phyloP scores from a whole-genome alignment of 2,797 vertebrate species.

The Lacerta viridis region DNA sequence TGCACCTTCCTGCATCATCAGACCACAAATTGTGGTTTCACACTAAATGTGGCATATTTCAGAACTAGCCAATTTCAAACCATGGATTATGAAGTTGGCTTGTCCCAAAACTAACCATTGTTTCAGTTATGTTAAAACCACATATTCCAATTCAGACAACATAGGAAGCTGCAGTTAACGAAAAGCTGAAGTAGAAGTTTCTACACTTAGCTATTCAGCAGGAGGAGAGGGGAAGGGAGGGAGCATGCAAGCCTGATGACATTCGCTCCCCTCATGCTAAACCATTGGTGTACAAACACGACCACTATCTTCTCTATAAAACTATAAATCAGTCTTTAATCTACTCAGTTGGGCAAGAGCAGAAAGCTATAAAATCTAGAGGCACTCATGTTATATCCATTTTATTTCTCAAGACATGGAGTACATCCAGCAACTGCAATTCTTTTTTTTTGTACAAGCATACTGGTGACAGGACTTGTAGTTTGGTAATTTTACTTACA shows the following conservation, averaged over 20 bases:
- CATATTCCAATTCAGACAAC: too few species aligned
- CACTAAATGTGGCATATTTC: neutral
- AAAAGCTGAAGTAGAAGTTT: too few species aligned
- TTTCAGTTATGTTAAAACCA: neutral
- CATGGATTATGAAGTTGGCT: neutral
- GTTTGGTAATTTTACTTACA: neutral
- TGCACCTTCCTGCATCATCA: neutral
- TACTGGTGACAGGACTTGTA: neutral
- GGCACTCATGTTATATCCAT: neutral
- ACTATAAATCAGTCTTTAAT: neutral
- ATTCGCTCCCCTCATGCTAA: too few species aligned
- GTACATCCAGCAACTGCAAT: neutral
- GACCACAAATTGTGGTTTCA: neutral
- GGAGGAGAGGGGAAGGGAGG: too few species aligned
- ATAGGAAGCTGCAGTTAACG: too few species aligned
- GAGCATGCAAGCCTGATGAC: too few species aligned
- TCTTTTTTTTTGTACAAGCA: neutral
- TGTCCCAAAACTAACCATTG: neutral
- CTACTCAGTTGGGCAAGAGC: neutral
- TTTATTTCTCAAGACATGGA: neutral
- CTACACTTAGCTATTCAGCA: too few species aligned
- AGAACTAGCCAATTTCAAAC: neutral
- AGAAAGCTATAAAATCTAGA: neutral
- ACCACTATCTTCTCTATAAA: too few species aligned
- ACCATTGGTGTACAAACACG: too few species aligned